Evolutionary conservation across 2,888 invertebrate genomes (phyloP).

Genomic region (Chymomyza procnemis): DNA sequence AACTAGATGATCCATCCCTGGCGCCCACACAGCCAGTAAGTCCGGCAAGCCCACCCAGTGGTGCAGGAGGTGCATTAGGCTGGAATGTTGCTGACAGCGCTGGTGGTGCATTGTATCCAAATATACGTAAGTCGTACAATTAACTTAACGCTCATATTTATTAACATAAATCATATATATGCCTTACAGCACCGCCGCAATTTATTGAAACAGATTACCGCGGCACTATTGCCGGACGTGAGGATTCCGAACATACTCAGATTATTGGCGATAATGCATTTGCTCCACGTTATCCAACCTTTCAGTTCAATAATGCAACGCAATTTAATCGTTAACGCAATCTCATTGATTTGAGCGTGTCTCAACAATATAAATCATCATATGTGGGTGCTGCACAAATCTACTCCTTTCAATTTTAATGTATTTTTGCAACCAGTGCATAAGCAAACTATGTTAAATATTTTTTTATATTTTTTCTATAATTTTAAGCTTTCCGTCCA

Average conservation of each 20-base stretch:
- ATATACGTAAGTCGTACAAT: constrained; percentile 79
- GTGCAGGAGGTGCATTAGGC: constrained; percentile 77
- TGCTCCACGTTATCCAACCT: constrained; percentile 83
- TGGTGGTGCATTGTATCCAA: constrained; percentile 78
- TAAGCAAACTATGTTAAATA: constrained; percentile 1
- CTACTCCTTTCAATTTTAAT: not conserved
- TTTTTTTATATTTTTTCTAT: constrained; percentile 13
- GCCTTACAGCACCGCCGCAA: constrained; percentile 82
- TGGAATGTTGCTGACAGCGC: constrained; percentile 78
- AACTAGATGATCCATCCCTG: constrained; percentile 74
- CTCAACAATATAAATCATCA: not conserved
- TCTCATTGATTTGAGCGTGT: not conserved
- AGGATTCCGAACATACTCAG: constrained; percentile 82
- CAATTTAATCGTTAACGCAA: constrained; percentile 57
- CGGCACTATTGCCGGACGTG: constrained; percentile 83
- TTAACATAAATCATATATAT: constrained; percentile 26
- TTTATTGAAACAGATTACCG: constrained; percentile 83
- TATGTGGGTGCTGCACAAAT: not conserved
- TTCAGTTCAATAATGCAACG: constrained; percentile 81
- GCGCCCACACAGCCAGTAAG: constrained; percentile 79
- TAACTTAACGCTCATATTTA: not conserved
- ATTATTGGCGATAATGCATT: constrained; percentile 80
- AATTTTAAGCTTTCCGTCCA: constrained; percentile 49
- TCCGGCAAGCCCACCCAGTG: constrained; percentile 76
- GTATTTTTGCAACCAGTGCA: constrained; percentile 10